These are phyloP conservation scores for Calameuta pallipes DNA, from an alignment of 2,888 invertebrate genomes.

Conservation along the genomic window DNA sequence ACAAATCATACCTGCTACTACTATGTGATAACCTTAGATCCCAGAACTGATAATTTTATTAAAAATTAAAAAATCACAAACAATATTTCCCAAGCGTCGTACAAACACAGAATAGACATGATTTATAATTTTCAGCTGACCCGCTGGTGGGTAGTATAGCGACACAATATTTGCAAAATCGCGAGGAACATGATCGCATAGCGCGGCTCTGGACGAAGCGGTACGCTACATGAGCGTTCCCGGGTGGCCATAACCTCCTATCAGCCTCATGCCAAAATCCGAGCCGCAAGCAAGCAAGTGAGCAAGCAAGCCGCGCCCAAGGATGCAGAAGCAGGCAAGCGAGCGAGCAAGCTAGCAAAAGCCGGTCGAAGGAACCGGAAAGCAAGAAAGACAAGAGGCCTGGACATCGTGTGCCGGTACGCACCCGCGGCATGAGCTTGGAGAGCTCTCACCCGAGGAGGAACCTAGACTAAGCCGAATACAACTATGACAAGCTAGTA, in stretches of 20 bases:
- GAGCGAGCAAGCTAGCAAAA: background rate
- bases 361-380: background rate
- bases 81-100: background rate
- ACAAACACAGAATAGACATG: background rate
- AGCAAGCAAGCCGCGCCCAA: background rate
- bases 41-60: background rate
- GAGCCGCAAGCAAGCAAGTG: background rate
- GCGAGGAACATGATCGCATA: slow-evolving; percentile 97
- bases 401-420: background rate
- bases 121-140: slow-evolving; percentile 76
- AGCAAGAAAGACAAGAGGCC: background rate
- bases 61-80: background rate
- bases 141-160: slow-evolving; percentile 98
- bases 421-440: slow-evolving; percentile 35
- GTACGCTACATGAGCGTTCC: slow-evolving; percentile 85
- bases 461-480: slow-evolving; percentile 15
- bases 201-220: slow-evolving; percentile 99
- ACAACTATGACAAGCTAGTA: slow-evolving; percentile 50
- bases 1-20: too few species aligned
- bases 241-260: slow-evolving; percentile 38
- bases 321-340: background rate
- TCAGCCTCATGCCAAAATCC: slow-evolving; percentile 53
- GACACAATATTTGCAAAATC: slow-evolving; percentile 96
- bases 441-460: slow-evolving; percentile 28
- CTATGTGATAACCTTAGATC: too few species aligned